Percentiles rank a stretch among this genome's conserved stretches.
Conservation (phyloP, 2,797 vertebrate species). For the Morelia viridis region DNA sequence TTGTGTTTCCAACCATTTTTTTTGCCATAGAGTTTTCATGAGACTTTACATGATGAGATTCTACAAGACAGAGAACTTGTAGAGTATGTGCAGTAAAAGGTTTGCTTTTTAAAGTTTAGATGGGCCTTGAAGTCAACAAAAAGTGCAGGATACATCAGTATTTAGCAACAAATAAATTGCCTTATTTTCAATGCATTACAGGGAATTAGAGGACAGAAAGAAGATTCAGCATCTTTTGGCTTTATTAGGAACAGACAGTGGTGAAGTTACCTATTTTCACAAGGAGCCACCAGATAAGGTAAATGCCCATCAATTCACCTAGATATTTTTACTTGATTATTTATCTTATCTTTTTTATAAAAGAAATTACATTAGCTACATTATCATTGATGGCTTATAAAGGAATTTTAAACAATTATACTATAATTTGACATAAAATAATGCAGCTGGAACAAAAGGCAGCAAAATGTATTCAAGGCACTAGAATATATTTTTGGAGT, state of each 20-base stretch:
- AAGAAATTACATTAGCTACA: background rate
- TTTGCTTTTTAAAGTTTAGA: background rate
- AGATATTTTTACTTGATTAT: background rate
- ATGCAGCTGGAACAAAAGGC: background rate
- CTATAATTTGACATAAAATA: background rate
- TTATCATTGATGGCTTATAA: background rate
- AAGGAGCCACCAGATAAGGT: slow-evolving; percentile 92
- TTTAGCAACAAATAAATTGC: background rate
- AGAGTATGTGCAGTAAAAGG: rapidly evolving
- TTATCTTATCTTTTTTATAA: background rate
- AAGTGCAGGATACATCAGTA: background rate
- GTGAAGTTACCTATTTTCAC: slow-evolving; percentile 91
- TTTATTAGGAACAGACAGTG: slow-evolving; percentile 82
- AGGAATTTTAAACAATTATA: background rate
- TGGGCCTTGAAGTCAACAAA: background rate
- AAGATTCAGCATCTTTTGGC: slow-evolving; percentile 92
- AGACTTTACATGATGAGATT: background rate
- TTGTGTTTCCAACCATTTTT: background rate
- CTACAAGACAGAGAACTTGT: background rate
- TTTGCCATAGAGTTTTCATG: background rate
- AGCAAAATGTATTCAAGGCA: background rate
- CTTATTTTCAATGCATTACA: slow-evolving; percentile 66
- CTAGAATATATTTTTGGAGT: background rate
- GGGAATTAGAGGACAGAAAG: slow-evolving; percentile 93
- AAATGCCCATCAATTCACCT: slow-evolving; percentile 38